Evolutionary conservation across 2,888 invertebrate genomes (phyloP).

Genomic region (Micoletzkya japonica): DNA sequence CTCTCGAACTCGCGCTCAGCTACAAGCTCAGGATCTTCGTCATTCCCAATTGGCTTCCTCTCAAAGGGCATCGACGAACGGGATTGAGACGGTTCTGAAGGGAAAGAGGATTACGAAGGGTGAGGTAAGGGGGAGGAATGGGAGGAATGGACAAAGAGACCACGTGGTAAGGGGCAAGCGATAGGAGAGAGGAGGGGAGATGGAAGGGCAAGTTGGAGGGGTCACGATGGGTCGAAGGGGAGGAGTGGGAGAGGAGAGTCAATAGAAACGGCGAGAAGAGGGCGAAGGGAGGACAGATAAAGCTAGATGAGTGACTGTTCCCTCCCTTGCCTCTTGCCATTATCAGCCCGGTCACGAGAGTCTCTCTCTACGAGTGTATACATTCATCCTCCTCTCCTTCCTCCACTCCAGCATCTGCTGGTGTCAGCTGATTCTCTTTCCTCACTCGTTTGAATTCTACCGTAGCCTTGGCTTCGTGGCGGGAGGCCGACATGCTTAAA

Average conservation of each 20-base stretch:
- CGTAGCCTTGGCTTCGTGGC: neutral
- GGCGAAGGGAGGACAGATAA: neutral
- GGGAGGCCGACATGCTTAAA: neutral
- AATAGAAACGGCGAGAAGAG: neutral
- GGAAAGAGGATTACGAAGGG: neutral
- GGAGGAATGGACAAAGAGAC: neutral
- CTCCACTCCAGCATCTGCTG: too few species aligned
- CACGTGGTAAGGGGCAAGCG: neutral
- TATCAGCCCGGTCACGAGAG: too few species aligned
- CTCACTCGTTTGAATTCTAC: neutral
- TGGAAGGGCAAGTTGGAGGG: neutral
- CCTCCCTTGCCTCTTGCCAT: too few species aligned
- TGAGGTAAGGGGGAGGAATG: neutral
- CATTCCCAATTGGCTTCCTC: constrained; percentile 19
- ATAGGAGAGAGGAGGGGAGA: neutral
- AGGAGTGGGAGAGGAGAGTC: neutral
- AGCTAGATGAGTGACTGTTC: neutral
- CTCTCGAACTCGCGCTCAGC: constrained; percentile 22
- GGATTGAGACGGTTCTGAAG: neutral
- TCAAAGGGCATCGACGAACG: constrained; percentile 21
- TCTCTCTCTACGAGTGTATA: too few species aligned
- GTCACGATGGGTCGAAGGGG: neutral
- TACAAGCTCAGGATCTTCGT: constrained; percentile 22
- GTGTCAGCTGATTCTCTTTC: too few species aligned
- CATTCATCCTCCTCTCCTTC: too few species aligned